Percentiles rank a stretch among this genome's conserved stretches.
Conservation (phyloP, 2,888 invertebrate genomes). For the Agriotes lineatus region DNA sequence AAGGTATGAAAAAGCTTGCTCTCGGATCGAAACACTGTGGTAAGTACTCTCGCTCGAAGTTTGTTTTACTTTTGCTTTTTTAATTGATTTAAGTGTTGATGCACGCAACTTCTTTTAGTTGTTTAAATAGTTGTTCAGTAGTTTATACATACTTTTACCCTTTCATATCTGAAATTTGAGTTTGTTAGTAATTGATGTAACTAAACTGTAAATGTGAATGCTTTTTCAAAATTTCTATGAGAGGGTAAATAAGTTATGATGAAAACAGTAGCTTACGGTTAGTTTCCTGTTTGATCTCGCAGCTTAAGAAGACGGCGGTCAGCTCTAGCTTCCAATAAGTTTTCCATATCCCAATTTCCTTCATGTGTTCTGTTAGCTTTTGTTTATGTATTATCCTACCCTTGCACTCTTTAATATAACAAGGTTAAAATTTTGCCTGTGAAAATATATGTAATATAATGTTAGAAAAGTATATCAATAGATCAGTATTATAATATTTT, state of each 20-base stretch:
- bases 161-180: slow-evolving; percentile 30
- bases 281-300: slow-evolving; percentile 68
- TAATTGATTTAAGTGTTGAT: slow-evolving; percentile 34
- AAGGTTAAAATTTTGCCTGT: slow-evolving; percentile 44
- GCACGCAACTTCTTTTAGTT: slow-evolving; percentile 28
- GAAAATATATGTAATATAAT: slow-evolving; percentile 49
- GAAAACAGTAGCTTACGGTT: slow-evolving; percentile 54
- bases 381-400: slow-evolving; percentile 35
- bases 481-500: slow-evolving; percentile 49
- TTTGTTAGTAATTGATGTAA: not conserved
- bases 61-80: slow-evolving; percentile 44
- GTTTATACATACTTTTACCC: slow-evolving; percentile 32
- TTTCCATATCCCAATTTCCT: slow-evolving; percentile 53
- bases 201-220: not conserved
- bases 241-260: slow-evolving; percentile 30
- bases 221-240: slow-evolving; percentile 18
- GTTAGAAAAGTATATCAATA: slow-evolving; percentile 46
- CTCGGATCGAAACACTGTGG: slow-evolving; percentile 68
- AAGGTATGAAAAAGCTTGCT: slow-evolving; percentile 81
- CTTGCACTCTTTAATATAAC: slow-evolving; percentile 39
- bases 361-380: slow-evolving; percentile 41
- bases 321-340: slow-evolving; percentile 63
- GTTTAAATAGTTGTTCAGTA: slow-evolving; percentile 11
- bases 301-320: slow-evolving; percentile 73
- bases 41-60: slow-evolving; percentile 58